These are phyloP conservation scores for Clunio marinus DNA, from an alignment of 2,888 invertebrate species.

Conservation along the genomic window DNA sequence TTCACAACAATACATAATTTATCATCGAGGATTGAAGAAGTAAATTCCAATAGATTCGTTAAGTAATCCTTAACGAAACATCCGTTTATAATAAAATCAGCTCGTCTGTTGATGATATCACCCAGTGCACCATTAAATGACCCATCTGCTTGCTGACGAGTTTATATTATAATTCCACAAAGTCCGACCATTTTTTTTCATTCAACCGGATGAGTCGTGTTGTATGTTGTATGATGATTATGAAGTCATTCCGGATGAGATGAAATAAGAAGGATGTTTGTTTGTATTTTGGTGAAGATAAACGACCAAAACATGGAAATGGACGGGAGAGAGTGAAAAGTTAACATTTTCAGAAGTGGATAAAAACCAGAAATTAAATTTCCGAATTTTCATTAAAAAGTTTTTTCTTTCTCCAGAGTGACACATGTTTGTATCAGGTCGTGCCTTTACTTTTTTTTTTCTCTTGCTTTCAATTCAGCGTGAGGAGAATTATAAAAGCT, in stretches of 20 bases:
- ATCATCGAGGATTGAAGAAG: slow-evolving; percentile 40
- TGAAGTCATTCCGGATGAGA: background rate
- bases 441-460: background rate
- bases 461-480: background rate
- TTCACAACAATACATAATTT: slow-evolving; percentile 41
- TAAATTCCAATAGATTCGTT: slow-evolving; percentile 41
- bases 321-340: background rate
- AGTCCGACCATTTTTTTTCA: background rate
- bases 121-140: slow-evolving; percentile 41
- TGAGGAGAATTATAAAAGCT: slow-evolving; percentile 8
- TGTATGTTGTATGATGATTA: background rate
- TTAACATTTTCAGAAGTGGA: background rate
- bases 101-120: slow-evolving; percentile 40
- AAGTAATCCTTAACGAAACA: slow-evolving; percentile 42
- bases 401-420: background rate
- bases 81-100: slow-evolving; percentile 40
- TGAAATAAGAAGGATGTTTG: background rate
- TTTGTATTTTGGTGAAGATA: background rate
- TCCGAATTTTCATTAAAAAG: background rate
- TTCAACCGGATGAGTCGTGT: background rate
- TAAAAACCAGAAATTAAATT: background rate
- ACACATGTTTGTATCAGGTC: slow-evolving; percentile 10
- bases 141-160: slow-evolving; percentile 36
- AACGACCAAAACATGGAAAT: background rate
- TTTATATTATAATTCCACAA: background rate